These are phyloP conservation scores for Eulemur macaco DNA, from an alignment of 2,113 vertebrate species.

Conservation along the genomic window DNA sequence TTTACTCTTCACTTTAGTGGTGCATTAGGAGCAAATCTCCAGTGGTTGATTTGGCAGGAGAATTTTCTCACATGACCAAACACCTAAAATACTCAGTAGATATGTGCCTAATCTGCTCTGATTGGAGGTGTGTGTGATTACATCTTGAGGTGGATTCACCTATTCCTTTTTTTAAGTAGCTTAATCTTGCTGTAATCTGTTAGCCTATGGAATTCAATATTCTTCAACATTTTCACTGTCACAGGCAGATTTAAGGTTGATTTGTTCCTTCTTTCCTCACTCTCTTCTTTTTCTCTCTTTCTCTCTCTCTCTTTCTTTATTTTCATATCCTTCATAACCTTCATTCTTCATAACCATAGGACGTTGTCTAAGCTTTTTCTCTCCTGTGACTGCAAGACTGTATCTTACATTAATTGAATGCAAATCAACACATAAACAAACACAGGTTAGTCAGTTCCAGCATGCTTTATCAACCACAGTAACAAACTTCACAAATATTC, in stretches of 20 bases:
- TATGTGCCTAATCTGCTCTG: background rate
- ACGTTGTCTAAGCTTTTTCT: background rate
- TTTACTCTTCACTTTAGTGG: background rate
- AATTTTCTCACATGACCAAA: background rate
- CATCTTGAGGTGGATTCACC: background rate
- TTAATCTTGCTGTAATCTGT: background rate
- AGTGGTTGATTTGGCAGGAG: background rate
- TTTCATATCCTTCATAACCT: background rate
- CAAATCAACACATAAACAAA: background rate
- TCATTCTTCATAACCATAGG: background rate
- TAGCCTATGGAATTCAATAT: background rate
- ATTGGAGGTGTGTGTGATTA: background rate
- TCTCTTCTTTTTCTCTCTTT: background rate
- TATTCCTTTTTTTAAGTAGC: background rate
- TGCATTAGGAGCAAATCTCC: background rate
- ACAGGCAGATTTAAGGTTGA: background rate
- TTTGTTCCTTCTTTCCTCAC: background rate
- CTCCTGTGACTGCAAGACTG: background rate
- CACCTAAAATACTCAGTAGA: background rate
- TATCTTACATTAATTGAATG: background rate
- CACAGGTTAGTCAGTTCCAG: background rate
- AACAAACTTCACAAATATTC: background rate
- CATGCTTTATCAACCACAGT: background rate
- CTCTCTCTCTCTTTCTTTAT: background rate
- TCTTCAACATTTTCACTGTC: background rate